Evolutionary conservation across 2,888 invertebrate species (phyloP).

Genomic region (Oasisia sp.): DNA sequence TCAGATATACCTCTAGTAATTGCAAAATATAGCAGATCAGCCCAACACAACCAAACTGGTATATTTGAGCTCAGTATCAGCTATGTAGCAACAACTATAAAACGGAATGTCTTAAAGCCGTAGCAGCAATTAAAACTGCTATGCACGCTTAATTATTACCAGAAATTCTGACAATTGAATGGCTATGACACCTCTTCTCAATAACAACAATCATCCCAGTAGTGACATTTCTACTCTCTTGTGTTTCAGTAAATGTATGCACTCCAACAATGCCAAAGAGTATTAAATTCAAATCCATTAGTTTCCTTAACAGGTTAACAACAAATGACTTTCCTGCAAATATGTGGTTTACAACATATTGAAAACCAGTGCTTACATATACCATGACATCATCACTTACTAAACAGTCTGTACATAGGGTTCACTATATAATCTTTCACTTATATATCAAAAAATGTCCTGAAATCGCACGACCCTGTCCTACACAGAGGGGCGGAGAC

Average conservation of each 20-base stretch:
- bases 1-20: background rate
- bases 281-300: background rate
- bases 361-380: background rate
- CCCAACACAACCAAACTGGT: constrained; percentile 1
- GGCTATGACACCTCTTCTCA: background rate
- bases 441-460: background rate
- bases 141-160: background rate
- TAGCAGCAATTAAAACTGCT: background rate
- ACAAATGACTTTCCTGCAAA: background rate
- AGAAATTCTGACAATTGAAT: background rate
- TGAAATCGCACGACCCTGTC: background rate
- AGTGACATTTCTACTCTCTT: background rate
- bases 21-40: background rate
- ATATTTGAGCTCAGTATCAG: background rate
- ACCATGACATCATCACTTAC: background rate
- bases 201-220: background rate
- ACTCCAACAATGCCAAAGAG: background rate
- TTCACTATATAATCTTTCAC: background rate
- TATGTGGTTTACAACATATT: background rate
- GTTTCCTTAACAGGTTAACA: background rate
- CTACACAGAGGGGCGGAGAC: background rate
- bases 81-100: background rate
- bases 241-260: background rate
- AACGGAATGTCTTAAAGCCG: background rate
- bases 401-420: background rate